Percentiles rank a stretch among this genome's conserved stretches.
These are phyloP conservation scores for Hippopotamus amphibius DNA, from an alignment of 2,113 vertebrate species.

Conservation along the genomic window DNA sequence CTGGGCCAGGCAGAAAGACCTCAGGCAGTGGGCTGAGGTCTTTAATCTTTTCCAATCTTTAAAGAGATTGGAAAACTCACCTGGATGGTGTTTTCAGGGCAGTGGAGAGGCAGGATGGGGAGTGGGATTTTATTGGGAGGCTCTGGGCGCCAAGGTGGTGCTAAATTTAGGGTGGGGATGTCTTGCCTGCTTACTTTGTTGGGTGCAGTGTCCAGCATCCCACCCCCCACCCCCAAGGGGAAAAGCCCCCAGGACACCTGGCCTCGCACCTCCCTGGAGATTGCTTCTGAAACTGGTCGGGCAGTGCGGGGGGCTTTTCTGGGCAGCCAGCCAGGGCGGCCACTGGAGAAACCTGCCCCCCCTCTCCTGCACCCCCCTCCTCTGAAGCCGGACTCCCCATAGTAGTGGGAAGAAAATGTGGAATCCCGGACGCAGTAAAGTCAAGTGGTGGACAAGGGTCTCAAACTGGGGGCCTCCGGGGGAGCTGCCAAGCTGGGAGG, in stretches of 20 bases:
- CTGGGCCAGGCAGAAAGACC: neutral
- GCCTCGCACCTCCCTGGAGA: neutral
- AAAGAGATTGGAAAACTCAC: neutral
- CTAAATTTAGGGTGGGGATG: neutral
- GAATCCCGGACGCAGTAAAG: neutral
- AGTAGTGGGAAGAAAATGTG: neutral
- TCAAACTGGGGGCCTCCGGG: neutral
- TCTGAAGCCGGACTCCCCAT: neutral
- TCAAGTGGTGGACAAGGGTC: neutral
- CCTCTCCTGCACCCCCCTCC: neutral
- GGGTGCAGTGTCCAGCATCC: neutral
- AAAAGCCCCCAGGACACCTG: neutral
- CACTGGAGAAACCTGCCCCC: neutral
- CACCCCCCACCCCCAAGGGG: neutral
- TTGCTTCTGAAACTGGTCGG: neutral
- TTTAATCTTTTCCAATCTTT: neutral
- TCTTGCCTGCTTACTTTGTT: neutral
- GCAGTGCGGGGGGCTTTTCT: neutral
- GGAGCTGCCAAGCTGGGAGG: neutral
- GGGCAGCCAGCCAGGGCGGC: conserved; percentile 47
- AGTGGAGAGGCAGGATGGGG: too few relatives aligned
- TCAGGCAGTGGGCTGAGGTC: neutral
- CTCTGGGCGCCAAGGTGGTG: neutral
- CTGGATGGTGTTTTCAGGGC: neutral
- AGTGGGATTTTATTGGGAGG: neutral